A percentile compares a stretch with the other conserved stretches of the same genome.
Evolutionary conservation across 2,888 invertebrate genomes (phyloP).

Genomic region (Cetonia aurata): DNA sequence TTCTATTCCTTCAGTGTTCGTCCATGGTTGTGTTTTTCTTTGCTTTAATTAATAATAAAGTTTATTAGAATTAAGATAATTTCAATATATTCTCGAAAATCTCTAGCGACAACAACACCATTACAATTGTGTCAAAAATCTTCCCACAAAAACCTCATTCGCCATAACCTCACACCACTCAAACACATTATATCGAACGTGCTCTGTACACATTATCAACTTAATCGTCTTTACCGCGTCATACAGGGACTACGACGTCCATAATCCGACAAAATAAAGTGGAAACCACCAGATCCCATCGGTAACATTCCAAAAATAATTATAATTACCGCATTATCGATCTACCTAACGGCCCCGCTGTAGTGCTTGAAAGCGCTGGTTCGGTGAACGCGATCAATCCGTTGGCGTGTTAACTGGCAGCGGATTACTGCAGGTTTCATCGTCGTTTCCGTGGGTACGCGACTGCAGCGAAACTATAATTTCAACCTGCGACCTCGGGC

Average conservation of each 20-base stretch:
- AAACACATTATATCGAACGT: slow-evolving; percentile 11
- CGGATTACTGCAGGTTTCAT: slow-evolving; percentile 41
- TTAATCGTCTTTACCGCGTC: slow-evolving; percentile 9
- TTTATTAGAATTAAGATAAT: slow-evolving; percentile 1
- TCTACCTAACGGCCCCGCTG: slow-evolving; percentile 15
- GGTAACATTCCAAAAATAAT: slow-evolving; percentile 25
- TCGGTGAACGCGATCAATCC: slow-evolving; percentile 31
- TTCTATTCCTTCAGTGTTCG: too few relatives aligned
- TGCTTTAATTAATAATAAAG: background rate
- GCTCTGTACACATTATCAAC: slow-evolving; percentile 11
- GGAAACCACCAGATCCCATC: slow-evolving; percentile 17
- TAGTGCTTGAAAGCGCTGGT: background rate
- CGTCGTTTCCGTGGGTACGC: slow-evolving; percentile 39
- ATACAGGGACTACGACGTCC: background rate
- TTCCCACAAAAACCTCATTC: background rate
- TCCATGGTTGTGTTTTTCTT: background rate
- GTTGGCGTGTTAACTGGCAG: slow-evolving; percentile 41
- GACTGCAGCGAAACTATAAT: slow-evolving; percentile 45
- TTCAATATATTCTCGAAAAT: background rate
- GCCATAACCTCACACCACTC: background rate
- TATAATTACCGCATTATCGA: slow-evolving; percentile 19
- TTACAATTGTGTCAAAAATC: background rate
- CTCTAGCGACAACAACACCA: too few relatives aligned
- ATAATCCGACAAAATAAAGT: slow-evolving; percentile 24
- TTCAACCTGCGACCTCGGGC: slow-evolving; percentile 26